Evolutionary conservation across 2,113 vertebrate genomes (phyloP).

Genomic region (human): DNA sequence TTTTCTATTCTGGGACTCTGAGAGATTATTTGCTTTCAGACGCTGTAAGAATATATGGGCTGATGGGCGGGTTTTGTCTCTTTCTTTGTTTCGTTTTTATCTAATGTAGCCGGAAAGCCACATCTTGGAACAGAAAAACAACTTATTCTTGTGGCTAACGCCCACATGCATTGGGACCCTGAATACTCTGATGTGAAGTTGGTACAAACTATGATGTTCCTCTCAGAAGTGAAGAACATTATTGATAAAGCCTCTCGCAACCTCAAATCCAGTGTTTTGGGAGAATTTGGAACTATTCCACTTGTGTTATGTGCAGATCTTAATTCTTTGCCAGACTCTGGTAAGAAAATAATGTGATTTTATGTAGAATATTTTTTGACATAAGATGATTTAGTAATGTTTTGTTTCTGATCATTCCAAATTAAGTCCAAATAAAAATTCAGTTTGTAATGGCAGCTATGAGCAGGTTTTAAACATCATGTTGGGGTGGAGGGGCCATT

Average conservation of each 20-base stretch:
- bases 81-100: slow-evolving; percentile 54
- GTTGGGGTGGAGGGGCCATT: neutral
- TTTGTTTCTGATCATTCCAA: slow-evolving; percentile 22
- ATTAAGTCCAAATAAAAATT: slow-evolving; percentile 41
- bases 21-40: slow-evolving; percentile 14
- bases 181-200: slow-evolving; percentile 98
- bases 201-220: slow-evolving; percentile 99
- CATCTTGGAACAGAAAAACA: slow-evolving; percentile 96
- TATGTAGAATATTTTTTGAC: neutral
- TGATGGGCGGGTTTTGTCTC: slow-evolving; percentile 12
- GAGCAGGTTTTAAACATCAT: neutral
- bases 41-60: neutral
- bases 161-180: slow-evolving; percentile 99
- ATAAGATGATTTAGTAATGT: neutral
- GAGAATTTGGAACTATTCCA: slow-evolving; percentile 95
- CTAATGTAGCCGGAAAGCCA: slow-evolving; percentile 91
- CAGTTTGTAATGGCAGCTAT: neutral
- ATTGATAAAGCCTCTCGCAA: slow-evolving; percentile 97
- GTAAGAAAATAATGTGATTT: slow-evolving; percentile 82
- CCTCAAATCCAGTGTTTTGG: slow-evolving; percentile 92
- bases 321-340: slow-evolving; percentile 98
- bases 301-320: slow-evolving; percentile 98
- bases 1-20: slow-evolving; percentile 13
- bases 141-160: slow-evolving; percentile 96
- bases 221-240: slow-evolving; percentile 98